Evolutionary conservation across 2,888 invertebrate genomes (phyloP).

Genomic region (Paralinhomoeus sp.): DNA sequence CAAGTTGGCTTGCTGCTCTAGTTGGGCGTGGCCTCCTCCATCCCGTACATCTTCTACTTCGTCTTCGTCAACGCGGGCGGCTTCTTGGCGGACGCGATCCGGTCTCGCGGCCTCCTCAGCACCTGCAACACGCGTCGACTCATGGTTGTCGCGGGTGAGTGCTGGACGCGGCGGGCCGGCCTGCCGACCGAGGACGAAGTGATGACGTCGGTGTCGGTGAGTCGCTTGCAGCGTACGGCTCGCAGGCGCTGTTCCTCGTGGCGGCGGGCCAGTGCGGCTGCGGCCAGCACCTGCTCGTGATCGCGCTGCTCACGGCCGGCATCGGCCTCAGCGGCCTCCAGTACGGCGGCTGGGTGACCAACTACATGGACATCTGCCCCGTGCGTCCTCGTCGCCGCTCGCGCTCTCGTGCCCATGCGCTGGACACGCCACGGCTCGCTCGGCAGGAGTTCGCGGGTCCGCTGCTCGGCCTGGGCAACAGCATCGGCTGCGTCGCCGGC

Average conservation of each 20-base stretch:
- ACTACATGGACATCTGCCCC: constrained; percentile 25
- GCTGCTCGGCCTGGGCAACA: constrained; percentile 23
- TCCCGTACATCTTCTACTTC: constrained; percentile 25
- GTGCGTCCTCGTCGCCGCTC: no score
- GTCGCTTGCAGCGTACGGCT: constrained; percentile 17
- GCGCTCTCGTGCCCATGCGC: no score
- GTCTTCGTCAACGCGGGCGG: constrained; percentile 21
- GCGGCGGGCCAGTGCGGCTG: constrained; percentile 19
- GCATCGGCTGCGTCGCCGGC: constrained; percentile 24
- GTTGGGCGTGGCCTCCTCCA: constrained; percentile 22
- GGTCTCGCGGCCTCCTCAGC: constrained; percentile 11
- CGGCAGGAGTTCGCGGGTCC: constrained; percentile 15
- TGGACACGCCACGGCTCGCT: constrained; percentile 2
- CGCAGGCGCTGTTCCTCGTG: constrained; percentile 22
- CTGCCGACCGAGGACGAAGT: no score
- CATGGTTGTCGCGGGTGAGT: constrained; percentile 20
- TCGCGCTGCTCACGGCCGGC: constrained; percentile 14
- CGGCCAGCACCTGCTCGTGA: constrained; percentile 21
- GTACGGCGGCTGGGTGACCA: constrained; percentile 22
- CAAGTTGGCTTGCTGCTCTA: no score
- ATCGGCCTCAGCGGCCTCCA: constrained; percentile 22
- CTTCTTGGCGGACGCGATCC: constrained; percentile 17
- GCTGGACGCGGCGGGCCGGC: background rate
- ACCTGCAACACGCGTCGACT: constrained; percentile 21
- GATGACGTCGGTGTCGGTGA: no score